Percentiles rank a stretch among this genome's conserved stretches.
These are phyloP conservation scores for Neuroterus valhalla DNA, from an alignment of 1,140 invertebrate genomes.

Conservation along the genomic window DNA sequence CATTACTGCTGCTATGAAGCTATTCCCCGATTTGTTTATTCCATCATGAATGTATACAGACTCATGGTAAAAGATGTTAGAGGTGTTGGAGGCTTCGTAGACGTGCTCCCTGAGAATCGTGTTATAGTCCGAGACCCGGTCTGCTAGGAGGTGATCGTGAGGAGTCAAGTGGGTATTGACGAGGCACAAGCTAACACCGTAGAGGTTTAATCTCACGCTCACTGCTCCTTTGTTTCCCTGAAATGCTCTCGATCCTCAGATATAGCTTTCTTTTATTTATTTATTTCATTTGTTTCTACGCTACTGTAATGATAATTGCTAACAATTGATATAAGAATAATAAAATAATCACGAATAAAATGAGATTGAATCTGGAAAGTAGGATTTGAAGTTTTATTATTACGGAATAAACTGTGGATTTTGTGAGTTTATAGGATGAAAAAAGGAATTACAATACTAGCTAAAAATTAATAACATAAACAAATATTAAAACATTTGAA, in stretches of 20 bases:
- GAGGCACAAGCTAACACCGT: slow-evolving; percentile 90
- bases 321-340: too few species aligned
- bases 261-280: not conserved
- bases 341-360: too few species aligned
- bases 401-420: too few species aligned
- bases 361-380: too few species aligned
- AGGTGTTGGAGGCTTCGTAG: slow-evolving; percentile 83
- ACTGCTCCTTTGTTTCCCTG: slow-evolving; percentile 97
- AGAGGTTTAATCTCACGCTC: slow-evolving; percentile 88
- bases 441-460: too few species aligned
- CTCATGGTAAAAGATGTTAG: slow-evolving; percentile 93
- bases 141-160: slow-evolving; percentile 87
- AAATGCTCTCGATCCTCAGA: slow-evolving; percentile 55
- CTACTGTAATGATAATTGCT: too few species aligned
- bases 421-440: too few species aligned
- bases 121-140: slow-evolving; percentile 91
- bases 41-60: slow-evolving; percentile 73
- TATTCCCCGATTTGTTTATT: not conserved
- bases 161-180: slow-evolving; percentile 93
- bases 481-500: too few species aligned
- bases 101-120: slow-evolving; percentile 84
- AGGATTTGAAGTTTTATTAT: too few species aligned
- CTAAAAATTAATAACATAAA: too few species aligned
- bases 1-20: slow-evolving; percentile 30
- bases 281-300: too few species aligned